Evolutionary conservation across 2,797 vertebrate genomes (phyloP).

Genomic region (Macrochelys suwanniensis): DNA sequence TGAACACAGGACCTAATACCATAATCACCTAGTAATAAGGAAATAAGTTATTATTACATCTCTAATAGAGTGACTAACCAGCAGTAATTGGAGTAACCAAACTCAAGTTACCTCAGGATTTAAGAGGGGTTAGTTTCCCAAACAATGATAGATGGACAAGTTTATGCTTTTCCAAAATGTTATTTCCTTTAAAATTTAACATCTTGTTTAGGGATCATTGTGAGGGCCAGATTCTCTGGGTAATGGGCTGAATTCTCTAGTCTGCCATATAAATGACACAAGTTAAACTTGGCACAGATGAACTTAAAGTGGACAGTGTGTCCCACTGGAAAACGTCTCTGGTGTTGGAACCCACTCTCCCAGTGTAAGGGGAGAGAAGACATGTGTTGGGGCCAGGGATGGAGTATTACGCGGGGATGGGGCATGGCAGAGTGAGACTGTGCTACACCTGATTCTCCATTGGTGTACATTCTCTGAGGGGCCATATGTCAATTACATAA

Average conservation of each 20-base stretch:
- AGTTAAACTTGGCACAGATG: background rate
- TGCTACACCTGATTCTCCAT: background rate
- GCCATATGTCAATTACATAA: background rate
- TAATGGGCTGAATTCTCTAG: background rate
- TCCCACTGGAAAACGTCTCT: background rate
- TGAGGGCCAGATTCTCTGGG: background rate
- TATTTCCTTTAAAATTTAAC: rapidly evolving
- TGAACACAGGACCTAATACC: conserved; percentile 28
- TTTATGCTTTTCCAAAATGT: background rate
- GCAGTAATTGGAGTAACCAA: background rate
- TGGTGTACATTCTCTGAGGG: background rate
- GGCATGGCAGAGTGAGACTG: background rate
- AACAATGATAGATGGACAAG: background rate
- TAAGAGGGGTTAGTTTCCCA: conserved; percentile 9
- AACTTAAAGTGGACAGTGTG: background rate
- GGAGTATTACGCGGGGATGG: background rate
- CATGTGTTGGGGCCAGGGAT: background rate
- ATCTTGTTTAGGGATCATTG: background rate
- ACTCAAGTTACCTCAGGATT: rapidly evolving
- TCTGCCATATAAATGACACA: rapidly evolving
- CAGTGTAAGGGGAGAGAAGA: background rate
- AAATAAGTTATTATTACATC: background rate
- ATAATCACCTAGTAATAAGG: background rate
- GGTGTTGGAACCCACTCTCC: background rate
- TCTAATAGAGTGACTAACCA: background rate